These are phyloP conservation scores for Holcopasites calliopsidis DNA, from an alignment of 1,140 invertebrate species.

Conservation along the genomic window DNA sequence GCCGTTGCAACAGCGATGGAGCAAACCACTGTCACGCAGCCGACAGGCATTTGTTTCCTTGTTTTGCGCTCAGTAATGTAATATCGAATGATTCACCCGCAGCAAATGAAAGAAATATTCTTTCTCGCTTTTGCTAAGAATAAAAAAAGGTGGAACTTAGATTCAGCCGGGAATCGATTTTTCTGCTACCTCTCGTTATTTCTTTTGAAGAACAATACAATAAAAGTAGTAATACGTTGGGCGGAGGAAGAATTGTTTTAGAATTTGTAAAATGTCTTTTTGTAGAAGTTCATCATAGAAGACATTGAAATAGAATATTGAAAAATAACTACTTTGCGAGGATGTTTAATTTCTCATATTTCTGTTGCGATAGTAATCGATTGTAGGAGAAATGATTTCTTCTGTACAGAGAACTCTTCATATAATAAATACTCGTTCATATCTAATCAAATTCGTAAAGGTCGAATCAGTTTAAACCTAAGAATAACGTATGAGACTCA, in stretches of 20 bases:
- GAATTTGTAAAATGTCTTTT: too few species aligned
- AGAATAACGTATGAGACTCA: background rate
- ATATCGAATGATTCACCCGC: slow-evolving; percentile 19
- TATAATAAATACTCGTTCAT: background rate
- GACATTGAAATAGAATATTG: background rate
- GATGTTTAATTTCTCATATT: too few species aligned
- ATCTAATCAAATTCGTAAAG: background rate
- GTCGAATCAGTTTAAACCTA: background rate
- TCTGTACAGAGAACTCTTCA: background rate
- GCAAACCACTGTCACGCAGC: slow-evolving; percentile 33
- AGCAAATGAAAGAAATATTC: background rate
- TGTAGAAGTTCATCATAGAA: background rate
- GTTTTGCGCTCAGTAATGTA: slow-evolving; percentile 40
- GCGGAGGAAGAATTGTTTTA: too few species aligned
- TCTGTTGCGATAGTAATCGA: too few species aligned
- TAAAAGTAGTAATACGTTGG: too few species aligned
- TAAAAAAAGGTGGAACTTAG: background rate
- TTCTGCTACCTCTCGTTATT: too few species aligned
- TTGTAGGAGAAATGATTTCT: too few species aligned
- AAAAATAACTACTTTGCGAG: too few species aligned
- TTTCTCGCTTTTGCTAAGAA: background rate
- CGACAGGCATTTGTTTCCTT: slow-evolving; percentile 40
- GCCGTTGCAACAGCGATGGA: slow-evolving; percentile 34
- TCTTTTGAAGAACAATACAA: too few species aligned
- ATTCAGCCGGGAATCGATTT: too few species aligned